Conservation (phyloP, 35 echinoderm and acorn worm species). For the Acanthaster planci region DNA sequence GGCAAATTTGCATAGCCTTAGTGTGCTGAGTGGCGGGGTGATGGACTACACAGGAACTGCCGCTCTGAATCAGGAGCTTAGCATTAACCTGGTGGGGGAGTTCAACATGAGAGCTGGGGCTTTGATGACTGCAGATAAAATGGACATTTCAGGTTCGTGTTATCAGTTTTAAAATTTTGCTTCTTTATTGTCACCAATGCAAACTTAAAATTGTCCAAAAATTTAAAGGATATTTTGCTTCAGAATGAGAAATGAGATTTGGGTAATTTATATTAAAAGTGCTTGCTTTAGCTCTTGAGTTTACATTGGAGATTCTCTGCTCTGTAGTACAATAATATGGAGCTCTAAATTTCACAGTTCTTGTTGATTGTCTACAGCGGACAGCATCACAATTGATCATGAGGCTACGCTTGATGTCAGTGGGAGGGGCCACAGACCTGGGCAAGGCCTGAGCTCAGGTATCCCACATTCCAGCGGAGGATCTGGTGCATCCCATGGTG, state of each 20-base stretch:
- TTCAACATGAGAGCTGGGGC: slow-evolving; percentile 64
- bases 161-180: too few species aligned
- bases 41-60: slow-evolving; percentile 55
- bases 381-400: slow-evolving; percentile 59
- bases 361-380: slow-evolving; percentile 44
- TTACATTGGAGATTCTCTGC: neutral
- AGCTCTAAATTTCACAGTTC: neutral
- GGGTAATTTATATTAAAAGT: neutral
- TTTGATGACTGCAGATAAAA: slow-evolving; percentile 44
- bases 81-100: slow-evolving; percentile 26
- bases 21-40: slow-evolving; percentile 55
- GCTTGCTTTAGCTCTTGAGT: neutral
- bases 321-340: neutral
- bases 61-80: slow-evolving; percentile 30
- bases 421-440: slow-evolving; percentile 45
- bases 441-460: slow-evolving; percentile 58
- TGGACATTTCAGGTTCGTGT: slow-evolving; percentile 5
- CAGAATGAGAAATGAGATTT: too few species aligned
- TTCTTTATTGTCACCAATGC: too few species aligned
- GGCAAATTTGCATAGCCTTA: slow-evolving; percentile 34
- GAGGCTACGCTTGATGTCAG: slow-evolving; percentile 66
- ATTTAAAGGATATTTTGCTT: too few species aligned
- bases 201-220: too few species aligned
- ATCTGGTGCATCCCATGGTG: slow-evolving; percentile 85
- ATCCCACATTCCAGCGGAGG: slow-evolving; percentile 49